phyloP scores from a whole-genome alignment of 2,888 invertebrate genomes.

The Leptogaster cylindrica region DNA sequence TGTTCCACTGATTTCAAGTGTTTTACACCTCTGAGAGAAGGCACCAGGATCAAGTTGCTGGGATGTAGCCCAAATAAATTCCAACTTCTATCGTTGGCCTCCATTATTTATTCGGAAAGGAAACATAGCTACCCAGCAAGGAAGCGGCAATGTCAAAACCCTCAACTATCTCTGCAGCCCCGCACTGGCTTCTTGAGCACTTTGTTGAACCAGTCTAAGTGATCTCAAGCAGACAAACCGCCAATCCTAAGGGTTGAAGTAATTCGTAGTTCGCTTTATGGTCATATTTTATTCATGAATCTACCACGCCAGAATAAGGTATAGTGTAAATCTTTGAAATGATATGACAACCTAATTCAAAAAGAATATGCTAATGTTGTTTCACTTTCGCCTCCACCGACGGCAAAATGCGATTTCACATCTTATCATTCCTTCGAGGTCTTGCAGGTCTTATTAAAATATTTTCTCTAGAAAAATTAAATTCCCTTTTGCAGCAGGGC shows the following conservation, averaged over 20 bases:
- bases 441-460: constrained; percentile 11
- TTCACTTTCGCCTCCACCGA: neutral
- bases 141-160: neutral
- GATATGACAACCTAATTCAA: constrained; percentile 34
- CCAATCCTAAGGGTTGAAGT: constrained; percentile 17
- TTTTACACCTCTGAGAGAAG: constrained; percentile 3
- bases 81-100: constrained; percentile 12
- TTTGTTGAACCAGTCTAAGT: constrained; percentile 27
- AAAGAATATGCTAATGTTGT: constrained; percentile 22
- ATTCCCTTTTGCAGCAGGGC: too few relatives aligned
- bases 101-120: constrained; percentile 25
- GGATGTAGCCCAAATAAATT: constrained; percentile 19
- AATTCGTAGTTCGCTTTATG: constrained; percentile 36
- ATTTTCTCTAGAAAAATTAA: neutral
- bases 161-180: constrained; percentile 6
- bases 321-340: constrained; percentile 31
- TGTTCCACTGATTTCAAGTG: constrained; percentile 14
- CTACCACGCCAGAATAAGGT: constrained; percentile 11
- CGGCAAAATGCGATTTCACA: constrained; percentile 7
- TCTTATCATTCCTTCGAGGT: neutral
- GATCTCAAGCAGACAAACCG: constrained; percentile 19
- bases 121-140: neutral
- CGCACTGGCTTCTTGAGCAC: constrained; percentile 18
- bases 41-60: neutral
- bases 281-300: constrained; percentile 40